Conservation (phyloP, 2,797 vertebrate species). For the Chelonia mydas region DNA sequence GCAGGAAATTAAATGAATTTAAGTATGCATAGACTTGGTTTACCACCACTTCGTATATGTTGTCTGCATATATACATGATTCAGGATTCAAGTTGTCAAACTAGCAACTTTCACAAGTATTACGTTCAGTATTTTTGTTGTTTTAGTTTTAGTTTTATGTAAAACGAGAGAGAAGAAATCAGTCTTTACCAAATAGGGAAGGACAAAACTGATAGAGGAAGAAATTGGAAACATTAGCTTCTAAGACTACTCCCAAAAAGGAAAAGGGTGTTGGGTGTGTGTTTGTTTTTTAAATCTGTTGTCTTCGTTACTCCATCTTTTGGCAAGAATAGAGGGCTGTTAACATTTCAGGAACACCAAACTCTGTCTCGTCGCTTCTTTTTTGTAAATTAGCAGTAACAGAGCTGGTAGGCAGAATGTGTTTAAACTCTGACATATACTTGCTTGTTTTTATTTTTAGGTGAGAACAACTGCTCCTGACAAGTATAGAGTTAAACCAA, state of each 20-base stretch:
- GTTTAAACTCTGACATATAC: neutral
- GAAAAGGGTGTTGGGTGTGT: neutral
- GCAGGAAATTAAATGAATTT: neutral
- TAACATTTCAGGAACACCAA: neutral
- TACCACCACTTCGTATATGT: neutral
- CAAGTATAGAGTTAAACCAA: constrained; percentile 97
- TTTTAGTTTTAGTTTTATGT: neutral
- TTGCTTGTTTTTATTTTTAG: constrained; percentile 72
- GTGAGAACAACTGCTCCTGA: constrained; percentile 98
- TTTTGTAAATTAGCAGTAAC: neutral
- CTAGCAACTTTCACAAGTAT: neutral
- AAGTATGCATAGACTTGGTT: neutral
- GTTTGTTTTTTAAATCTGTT: neutral
- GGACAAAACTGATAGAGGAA: neutral
- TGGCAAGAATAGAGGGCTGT: neutral
- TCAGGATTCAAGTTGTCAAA: neutral
- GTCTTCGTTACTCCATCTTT: neutral
- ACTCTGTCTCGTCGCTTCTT: neutral
- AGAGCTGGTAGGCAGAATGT: neutral
- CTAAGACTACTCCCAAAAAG: neutral
- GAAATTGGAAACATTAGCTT: neutral
- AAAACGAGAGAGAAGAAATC: neutral
- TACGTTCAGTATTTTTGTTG: neutral
- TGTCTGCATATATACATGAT: neutral
- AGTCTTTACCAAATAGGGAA: neutral